Conservation (phyloP, 2,797 vertebrate genomes). For the Jordanella pulchra region DNA sequence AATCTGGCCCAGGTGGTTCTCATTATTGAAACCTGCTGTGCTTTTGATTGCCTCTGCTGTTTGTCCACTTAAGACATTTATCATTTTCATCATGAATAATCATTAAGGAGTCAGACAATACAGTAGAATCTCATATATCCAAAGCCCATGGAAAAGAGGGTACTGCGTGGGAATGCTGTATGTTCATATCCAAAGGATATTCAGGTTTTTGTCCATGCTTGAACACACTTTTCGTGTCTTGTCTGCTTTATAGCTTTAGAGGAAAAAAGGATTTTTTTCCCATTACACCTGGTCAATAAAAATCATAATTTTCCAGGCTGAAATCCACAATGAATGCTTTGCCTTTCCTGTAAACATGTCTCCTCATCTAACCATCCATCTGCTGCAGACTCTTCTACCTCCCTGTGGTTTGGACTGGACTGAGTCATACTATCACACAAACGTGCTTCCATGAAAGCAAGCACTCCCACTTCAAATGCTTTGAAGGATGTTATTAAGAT, state of each 20-base stretch:
- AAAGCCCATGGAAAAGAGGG: conserved; percentile 28
- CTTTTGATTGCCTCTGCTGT: conserved; percentile 79
- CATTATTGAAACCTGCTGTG: conserved; percentile 83
- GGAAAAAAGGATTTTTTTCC: conserved; percentile 7
- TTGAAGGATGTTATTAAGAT: conserved; percentile 73
- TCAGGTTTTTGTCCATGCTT: conserved; percentile 9
- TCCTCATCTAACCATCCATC: conserved; percentile 36
- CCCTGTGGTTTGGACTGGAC: conserved; percentile 51
- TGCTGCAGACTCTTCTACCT: conserved; percentile 36
- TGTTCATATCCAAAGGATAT: conserved; percentile 26
- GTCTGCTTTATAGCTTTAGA: conserved; percentile 19
- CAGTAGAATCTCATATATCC: conserved; percentile 51
- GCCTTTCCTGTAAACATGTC: conserved; percentile 35
- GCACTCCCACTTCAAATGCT: conserved; percentile 57
- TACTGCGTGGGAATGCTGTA: conserved; percentile 11
- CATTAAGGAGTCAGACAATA: conserved; percentile 69
- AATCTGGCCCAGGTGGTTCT: conserved; percentile 83
- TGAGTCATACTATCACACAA: conserved; percentile 60
- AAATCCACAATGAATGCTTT: conserved; percentile 25
- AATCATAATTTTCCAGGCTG: conserved; percentile 29
- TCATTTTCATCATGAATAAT: conserved; percentile 82
- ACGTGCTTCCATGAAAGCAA: conserved; percentile 60
- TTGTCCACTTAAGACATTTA: conserved; percentile 78
- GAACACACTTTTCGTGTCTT: conserved; percentile 4
- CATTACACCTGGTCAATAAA: conserved; percentile 19